Evolutionary conservation across 2,797 vertebrate genomes (phyloP).

Genomic region (Sebastes hubbsi): DNA sequence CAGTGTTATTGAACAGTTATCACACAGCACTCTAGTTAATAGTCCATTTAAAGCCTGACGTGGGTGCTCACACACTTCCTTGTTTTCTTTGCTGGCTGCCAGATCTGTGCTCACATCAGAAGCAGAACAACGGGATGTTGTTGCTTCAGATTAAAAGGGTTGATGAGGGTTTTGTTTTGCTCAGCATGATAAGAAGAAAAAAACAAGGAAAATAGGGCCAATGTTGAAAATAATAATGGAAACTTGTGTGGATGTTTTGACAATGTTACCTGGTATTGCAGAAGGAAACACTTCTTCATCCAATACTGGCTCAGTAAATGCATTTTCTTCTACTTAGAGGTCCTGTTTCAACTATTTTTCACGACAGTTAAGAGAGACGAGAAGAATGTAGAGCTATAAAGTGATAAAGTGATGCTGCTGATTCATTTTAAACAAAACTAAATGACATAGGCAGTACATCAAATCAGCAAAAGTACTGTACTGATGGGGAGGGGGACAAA

Average conservation of each 20-base stretch:
- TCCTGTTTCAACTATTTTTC: not conserved
- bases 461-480: not conserved
- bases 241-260: conserved; percentile 8
- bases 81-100: conserved; percentile 23
- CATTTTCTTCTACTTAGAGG: not conserved
- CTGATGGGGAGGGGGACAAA: not conserved
- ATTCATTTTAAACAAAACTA: not conserved
- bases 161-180: conserved; percentile 11
- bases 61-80: conserved; percentile 34
- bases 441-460: not conserved
- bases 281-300: not conserved
- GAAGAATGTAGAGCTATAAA: not conserved
- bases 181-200: not conserved
- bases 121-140: conserved; percentile 36
- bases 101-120: conserved; percentile 21
- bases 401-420: not conserved
- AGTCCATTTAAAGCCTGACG: conserved; percentile 21
- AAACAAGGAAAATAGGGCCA: not conserved
- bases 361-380: not conserved
- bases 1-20: conserved; percentile 37
- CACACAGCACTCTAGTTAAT: conserved; percentile 31
- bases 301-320: not conserved
- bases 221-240: conserved; percentile 17
- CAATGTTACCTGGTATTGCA: not conserved
- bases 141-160: conserved; percentile 16